These are phyloP conservation scores for Tarsius wallacei DNA, from an alignment of 2,797 vertebrate genomes.

Conservation along the genomic window DNA sequence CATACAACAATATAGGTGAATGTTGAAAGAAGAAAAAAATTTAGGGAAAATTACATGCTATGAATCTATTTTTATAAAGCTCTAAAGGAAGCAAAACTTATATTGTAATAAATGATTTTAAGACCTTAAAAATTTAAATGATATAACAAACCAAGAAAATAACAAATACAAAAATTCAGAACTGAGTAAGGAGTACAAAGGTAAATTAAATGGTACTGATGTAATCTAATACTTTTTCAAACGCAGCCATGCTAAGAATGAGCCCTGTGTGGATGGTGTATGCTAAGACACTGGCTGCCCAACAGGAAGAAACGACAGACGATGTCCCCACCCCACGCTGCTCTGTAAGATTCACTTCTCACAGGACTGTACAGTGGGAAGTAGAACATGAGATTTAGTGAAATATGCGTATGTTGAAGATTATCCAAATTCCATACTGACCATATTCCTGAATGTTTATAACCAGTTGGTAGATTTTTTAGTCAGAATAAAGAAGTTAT, in stretches of 20 bases:
- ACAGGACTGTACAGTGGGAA: too few relatives aligned
- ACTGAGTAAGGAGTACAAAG: background rate
- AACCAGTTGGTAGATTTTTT: background rate
- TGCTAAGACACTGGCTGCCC: too few relatives aligned
- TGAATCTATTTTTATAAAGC: constrained; percentile 41
- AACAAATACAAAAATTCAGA: constrained; percentile 9
- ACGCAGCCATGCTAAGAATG: too few relatives aligned
- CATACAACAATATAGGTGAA: background rate
- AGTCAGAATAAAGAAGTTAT: constrained; percentile 1
- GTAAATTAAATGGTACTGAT: background rate
- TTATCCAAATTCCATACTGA: background rate
- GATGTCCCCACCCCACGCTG: too few relatives aligned
- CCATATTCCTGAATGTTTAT: constrained; percentile 7
- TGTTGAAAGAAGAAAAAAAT: background rate
- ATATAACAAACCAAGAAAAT: constrained; percentile 22
- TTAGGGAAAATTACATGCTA: background rate
- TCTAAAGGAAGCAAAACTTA: constrained; percentile 16
- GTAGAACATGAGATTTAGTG: background rate
- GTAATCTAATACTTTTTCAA: background rate
- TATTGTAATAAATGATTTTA: background rate
- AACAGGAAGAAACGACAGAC: too few relatives aligned
- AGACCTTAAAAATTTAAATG: background rate
- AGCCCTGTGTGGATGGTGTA: too few relatives aligned
- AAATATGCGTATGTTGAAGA: background rate
- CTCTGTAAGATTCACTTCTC: too few relatives aligned